Evolutionary conservation across 2,797 vertebrate species (phyloP).

Genomic region (Brachyalestes nurse): DNA sequence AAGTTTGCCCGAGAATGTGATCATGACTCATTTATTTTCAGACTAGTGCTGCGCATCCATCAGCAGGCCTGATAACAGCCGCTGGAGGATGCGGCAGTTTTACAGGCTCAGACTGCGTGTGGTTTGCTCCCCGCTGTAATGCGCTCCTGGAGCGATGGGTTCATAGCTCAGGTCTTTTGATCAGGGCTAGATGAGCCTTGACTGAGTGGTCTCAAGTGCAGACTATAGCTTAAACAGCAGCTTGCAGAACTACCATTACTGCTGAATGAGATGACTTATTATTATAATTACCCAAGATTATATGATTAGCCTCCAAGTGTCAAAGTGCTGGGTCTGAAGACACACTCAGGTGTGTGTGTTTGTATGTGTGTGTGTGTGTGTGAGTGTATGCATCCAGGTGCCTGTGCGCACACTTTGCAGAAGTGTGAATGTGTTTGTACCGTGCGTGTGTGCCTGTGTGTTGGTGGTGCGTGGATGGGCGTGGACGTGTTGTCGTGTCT

Average conservation of each 20-base stretch:
- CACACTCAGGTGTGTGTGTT: constrained; percentile 49
- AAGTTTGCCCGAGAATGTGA: constrained; percentile 38
- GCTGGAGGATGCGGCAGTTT: constrained; percentile 44
- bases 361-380: constrained; percentile 42
- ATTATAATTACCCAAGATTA: constrained; percentile 62
- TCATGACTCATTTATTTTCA: constrained; percentile 43
- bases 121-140: constrained; percentile 51
- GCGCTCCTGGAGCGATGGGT: constrained; percentile 40
- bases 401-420: not conserved
- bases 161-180: constrained; percentile 48
- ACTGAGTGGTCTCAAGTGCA: constrained; percentile 53
- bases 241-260: constrained; percentile 60
- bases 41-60: not conserved
- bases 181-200: constrained; percentile 55
- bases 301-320: constrained; percentile 58
- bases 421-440: constrained; percentile 6
- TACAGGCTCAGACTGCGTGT: constrained; percentile 49
- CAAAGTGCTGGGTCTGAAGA: constrained; percentile 49
- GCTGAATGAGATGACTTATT: constrained; percentile 54
- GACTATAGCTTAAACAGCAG: constrained; percentile 45
- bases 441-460: constrained; percentile 20
- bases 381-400: constrained; percentile 11
- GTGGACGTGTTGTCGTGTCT: constrained; percentile 31
- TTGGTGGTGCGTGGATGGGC: constrained; percentile 32
- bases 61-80: constrained; percentile 37